Percentiles rank a stretch among this genome's conserved stretches.
Conservation (phyloP, 2,797 vertebrate genomes). For the Euphonia xanthogaster region DNA sequence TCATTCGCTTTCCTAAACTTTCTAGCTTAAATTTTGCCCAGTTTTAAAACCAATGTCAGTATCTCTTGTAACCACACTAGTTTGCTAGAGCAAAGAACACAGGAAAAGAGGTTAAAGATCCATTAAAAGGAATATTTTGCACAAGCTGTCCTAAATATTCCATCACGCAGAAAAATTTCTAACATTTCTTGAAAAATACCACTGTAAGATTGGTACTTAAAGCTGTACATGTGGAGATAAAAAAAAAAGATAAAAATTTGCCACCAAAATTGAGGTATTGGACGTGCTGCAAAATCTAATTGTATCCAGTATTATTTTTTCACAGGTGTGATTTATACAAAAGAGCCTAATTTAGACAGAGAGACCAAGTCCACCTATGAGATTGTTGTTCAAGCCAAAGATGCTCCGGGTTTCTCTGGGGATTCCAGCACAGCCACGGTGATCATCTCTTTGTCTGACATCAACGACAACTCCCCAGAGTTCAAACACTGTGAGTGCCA, state of each 20-base stretch:
- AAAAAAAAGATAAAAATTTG: background rate
- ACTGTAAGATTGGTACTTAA: background rate
- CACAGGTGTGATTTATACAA: conserved; percentile 84
- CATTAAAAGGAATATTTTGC: background rate
- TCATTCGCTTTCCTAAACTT: background rate
- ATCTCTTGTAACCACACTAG: background rate
- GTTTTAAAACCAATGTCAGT: background rate
- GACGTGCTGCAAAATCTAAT: background rate
- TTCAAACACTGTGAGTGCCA: conserved; percentile 80
- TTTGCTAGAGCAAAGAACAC: background rate
- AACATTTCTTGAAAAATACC: background rate
- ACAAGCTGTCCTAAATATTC: background rate
- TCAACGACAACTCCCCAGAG: conserved; percentile 89
- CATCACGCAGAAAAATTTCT: background rate
- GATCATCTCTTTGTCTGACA: conserved; percentile 82
- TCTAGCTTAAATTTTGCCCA: background rate
- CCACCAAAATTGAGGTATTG: background rate
- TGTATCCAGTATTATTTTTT: background rate
- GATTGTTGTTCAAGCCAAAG: conserved; percentile 85
- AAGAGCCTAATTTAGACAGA: conserved; percentile 81
- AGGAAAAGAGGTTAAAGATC: background rate
- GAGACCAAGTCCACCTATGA: conserved; percentile 81
- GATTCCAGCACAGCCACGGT: conserved; percentile 83
- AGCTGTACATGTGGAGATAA: background rate
- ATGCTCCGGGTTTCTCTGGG: conserved; percentile 74